Base-by-base conservation (phyloP, 2,888 invertebrate genomes). In the Xestoiulus laeticollis region DNA sequence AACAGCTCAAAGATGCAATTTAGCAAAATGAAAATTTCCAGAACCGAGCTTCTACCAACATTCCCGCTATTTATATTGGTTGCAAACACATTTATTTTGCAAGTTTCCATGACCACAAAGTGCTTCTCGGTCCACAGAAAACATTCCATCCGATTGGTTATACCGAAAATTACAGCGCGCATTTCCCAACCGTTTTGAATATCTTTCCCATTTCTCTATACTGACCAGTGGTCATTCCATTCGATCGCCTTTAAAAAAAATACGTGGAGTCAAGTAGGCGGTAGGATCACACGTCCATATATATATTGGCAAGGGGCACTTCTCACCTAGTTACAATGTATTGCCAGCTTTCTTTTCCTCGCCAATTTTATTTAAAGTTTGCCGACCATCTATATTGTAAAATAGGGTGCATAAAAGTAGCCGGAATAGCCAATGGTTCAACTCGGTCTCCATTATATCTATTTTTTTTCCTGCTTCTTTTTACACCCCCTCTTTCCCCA, bases 311-410 rank as follows among this genome's bases (percentile, higher is more conserved):
- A 78, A 78, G 78, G 78, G 78, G 78, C 78, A 78, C 78, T 78
- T 78, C 78, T 78, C 78, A 78, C 78, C 78, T 78, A 78, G 78
- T 78, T 78, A 78, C 78, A 30, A 78, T 30, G 30, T 78, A 78
- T 78, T 30, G 78, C 78, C 78, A 30, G 78, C 78, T 78, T 48
- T 30, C 78, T 78, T 78, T 30, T 78, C 78, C 78, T 78, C 78
- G 30, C 78, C 78, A 78, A 78, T 78, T 78, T 78, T 78, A 78
- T 78, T 78, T 78, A 78, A 78, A 78, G 78, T 78, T 78, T 78
- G 78, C 78, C 78, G 78, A 30, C 78, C 78, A 78, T 78, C 78
- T 78, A 30, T 78, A 78, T 78, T 78, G 78, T 78, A 78, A 78
- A 26, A 78, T 78, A 78, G 78, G 78, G 78, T 30, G 78, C 78